Percentiles rank a stretch among this genome's conserved stretches.
phyloP scores from a whole-genome alignment of 2,888 invertebrate genomes.

The Drosophila longiperda region DNA sequence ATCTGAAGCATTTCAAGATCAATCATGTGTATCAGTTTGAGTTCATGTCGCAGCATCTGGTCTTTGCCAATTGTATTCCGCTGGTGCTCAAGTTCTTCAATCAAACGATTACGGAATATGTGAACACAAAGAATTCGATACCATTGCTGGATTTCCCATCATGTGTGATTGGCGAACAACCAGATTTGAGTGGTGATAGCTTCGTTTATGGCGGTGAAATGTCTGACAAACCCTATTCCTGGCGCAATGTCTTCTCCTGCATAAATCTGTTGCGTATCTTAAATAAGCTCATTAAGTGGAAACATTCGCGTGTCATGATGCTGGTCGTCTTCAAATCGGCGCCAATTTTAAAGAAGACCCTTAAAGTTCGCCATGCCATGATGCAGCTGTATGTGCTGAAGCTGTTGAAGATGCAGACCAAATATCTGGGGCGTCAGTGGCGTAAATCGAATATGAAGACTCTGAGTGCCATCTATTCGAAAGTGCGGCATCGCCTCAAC shows the following conservation, averaged over 20 bases:
- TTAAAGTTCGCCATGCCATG: slow-evolving; percentile 97
- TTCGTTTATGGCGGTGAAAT: slow-evolving; percentile 90
- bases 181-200: slow-evolving; percentile 96
- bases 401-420: slow-evolving; percentile 99
- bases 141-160: slow-evolving; percentile 97
- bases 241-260: slow-evolving; percentile 99
- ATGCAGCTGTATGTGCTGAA: slow-evolving; percentile 99
- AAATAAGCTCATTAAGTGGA: slow-evolving; percentile 99
- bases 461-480: slow-evolving; percentile 99
- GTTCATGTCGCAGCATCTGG: slow-evolving; percentile 99
- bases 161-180: slow-evolving; percentile 97
- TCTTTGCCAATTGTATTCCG: slow-evolving; percentile 99
- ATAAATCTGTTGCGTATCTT: slow-evolving; percentile 97
- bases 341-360: slow-evolving; percentile 97
- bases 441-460: slow-evolving; percentile 99
- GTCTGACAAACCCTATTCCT: slow-evolving; percentile 92
- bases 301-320: slow-evolving; percentile 99
- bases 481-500: slow-evolving; percentile 97
- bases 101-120: slow-evolving; percentile 97
- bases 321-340: slow-evolving; percentile 99
- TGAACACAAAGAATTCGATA: slow-evolving; percentile 96
- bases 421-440: slow-evolving; percentile 99
- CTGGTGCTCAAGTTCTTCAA: slow-evolving; percentile 99
- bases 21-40: slow-evolving; percentile 99
- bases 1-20: slow-evolving; percentile 97